Conservation (phyloP, 2,888 invertebrate species). For the Gasteruption jaculator region DNA sequence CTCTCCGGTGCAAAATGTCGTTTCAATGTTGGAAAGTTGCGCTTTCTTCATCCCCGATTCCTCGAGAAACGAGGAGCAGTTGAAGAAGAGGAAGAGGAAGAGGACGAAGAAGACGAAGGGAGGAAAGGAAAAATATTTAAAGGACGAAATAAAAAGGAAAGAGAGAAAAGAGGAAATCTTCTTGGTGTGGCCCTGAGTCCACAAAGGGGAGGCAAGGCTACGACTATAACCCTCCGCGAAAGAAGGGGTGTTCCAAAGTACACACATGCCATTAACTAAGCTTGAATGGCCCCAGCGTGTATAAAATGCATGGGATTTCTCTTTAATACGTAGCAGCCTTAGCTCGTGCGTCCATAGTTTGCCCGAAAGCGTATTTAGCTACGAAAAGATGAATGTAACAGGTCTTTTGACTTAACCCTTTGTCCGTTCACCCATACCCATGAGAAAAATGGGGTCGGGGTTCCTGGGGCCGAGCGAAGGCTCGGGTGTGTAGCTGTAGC, state of each 20-base stretch:
- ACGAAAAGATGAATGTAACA: constrained; percentile 42
- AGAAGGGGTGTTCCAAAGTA: constrained; percentile 24
- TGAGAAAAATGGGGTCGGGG: constrained; percentile 24
- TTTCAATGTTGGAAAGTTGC: too few species aligned
- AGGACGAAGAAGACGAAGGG: constrained; percentile 57
- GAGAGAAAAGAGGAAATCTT: constrained; percentile 14
- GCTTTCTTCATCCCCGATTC: too few species aligned
- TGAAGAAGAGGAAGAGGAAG: constrained; percentile 55
- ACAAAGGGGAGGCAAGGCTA: constrained; percentile 29
- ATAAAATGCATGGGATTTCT: constrained; percentile 50
- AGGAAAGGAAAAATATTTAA: constrained; percentile 39
- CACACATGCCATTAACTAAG: constrained; percentile 33
- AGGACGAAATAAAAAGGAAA: not conserved
- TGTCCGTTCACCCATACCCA: constrained; percentile 1
- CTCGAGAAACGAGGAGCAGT: constrained; percentile 49
- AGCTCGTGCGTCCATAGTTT: too few species aligned
- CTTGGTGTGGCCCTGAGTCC: constrained; percentile 34
- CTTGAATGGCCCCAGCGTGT: constrained; percentile 42
- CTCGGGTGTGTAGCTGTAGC: constrained; percentile 24
- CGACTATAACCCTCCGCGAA: too few species aligned
- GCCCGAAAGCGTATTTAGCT: constrained; percentile 36
- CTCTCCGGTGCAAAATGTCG: too few species aligned
- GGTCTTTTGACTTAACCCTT: constrained; percentile 31
- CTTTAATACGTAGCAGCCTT: constrained; percentile 35
- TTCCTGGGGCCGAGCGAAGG: constrained; percentile 24